A percentile compares a stretch with the other conserved stretches of the same genome.
Conservation (phyloP, 1,140 invertebrate species). For the Sesamia nonagrioides region DNA sequence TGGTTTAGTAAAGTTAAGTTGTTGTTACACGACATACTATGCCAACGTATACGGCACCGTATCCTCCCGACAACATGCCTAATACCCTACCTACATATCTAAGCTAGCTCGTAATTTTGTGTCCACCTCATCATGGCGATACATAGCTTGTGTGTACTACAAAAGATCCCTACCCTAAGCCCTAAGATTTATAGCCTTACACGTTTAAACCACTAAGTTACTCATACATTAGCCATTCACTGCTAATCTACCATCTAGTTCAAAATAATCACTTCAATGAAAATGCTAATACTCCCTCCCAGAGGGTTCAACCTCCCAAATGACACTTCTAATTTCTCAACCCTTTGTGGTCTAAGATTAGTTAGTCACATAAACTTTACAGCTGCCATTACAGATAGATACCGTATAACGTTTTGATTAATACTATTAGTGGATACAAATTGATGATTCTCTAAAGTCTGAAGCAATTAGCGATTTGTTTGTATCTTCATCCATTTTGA, state of each 20-base stretch:
- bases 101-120: not conserved
- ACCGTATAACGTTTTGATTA: conserved; percentile 17
- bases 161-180: not conserved
- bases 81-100: too few species aligned
- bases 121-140: not conserved
- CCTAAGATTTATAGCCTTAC: not conserved
- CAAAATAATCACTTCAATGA: conserved; percentile 19
- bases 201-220: not conserved
- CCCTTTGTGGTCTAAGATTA: conserved; percentile 27
- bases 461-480: conserved; percentile 4
- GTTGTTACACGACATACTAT: too few species aligned
- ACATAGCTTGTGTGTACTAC: not conserved
- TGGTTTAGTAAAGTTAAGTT: too few species aligned
- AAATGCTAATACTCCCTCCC: conserved; percentile 2
- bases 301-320: conserved; percentile 14
- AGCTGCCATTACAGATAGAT: conserved; percentile 13
- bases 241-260: conserved; percentile 26
- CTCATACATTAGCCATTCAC: conserved; percentile 17
- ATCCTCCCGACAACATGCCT: too few species aligned
- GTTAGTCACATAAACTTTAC: conserved; percentile 25
- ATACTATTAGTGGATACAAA: conserved; percentile 28
- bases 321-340: conserved; percentile 22
- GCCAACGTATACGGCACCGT: too few species aligned
- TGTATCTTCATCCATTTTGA: not conserved
- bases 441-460: conserved; percentile 20